Conservation (phyloP, 2,113 vertebrate genomes). For the Sander lucioperca region DNA sequence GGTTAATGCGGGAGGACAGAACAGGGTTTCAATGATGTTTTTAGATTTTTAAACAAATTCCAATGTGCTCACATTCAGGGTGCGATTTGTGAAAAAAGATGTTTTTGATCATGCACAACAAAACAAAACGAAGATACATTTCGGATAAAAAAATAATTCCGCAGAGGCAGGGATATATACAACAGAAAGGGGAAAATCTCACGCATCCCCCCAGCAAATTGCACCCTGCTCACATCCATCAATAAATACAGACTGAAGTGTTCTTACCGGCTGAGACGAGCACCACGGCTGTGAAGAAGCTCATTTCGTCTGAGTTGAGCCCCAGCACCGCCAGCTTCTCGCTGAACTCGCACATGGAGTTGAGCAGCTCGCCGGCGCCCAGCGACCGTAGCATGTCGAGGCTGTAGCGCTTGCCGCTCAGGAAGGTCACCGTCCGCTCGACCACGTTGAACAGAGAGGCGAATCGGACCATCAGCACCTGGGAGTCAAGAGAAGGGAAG, state of each 20-base stretch:
- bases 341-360: slow-evolving; percentile 98
- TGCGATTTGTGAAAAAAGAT: no score
- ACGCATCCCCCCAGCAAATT: no score
- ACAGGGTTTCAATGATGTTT: neutral
- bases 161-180: no score
- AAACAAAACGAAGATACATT: no score
- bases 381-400: slow-evolving; percentile 91
- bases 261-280: slow-evolving; percentile 96
- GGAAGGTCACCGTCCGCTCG: slow-evolving; percentile 94
- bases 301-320: slow-evolving; percentile 95
- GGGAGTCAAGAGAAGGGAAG: slow-evolving; percentile 10
- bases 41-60: neutral
- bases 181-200: no score
- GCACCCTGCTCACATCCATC: neutral
- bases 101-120: no score
- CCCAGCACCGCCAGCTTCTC: slow-evolving; percentile 94
- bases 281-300: slow-evolving; percentile 96
- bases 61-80: no score
- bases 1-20: neutral
- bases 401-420: slow-evolving; percentile 93
- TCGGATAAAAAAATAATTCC: no score
- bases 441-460: slow-evolving; percentile 94
- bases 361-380: slow-evolving; percentile 95
- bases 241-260: fast-evolving
- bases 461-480: slow-evolving; percentile 98